Evolutionary conservation across 2,113 vertebrate species (phyloP).

Genomic region (Tonatia bakeri): DNA sequence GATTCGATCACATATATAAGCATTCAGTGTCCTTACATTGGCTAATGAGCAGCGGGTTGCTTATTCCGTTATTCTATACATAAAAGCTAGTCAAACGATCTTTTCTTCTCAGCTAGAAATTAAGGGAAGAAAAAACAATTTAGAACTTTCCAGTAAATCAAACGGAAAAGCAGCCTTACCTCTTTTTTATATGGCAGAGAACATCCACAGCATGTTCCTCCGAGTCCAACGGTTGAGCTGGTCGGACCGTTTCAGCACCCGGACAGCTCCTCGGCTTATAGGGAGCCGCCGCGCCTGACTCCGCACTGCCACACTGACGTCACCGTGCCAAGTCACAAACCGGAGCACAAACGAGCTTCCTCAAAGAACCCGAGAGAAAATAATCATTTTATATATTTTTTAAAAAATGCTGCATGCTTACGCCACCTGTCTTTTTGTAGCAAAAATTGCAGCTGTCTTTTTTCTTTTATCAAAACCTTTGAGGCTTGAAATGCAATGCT

Average conservation of each 20-base stretch:
- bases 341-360: constrained; percentile 57
- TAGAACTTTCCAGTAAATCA: constrained; percentile 41
- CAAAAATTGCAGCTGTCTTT: constrained; percentile 69
- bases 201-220: constrained; percentile 77
- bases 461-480: constrained; percentile 30
- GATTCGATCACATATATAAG: background rate
- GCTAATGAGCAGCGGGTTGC: constrained; percentile 82
- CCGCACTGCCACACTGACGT: constrained; percentile 77
- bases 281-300: constrained; percentile 69
- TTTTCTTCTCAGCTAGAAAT: constrained; percentile 12
- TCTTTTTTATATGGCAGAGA: constrained; percentile 65
- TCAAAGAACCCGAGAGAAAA: constrained; percentile 72
- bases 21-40: background rate
- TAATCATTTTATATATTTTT: constrained; percentile 56
- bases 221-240: constrained; percentile 73
- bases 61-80: background rate
- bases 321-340: constrained; percentile 60
- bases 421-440: constrained; percentile 76
- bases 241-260: constrained; percentile 79
- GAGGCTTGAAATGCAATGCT: constrained; percentile 48
- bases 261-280: constrained; percentile 88
- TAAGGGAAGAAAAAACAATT: background rate
- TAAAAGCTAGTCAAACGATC: background rate
- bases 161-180: constrained; percentile 78
- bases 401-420: constrained; percentile 67